Base-by-base conservation (phyloP, 1,140 invertebrate genomes). In the Coelopa frigida region DNA sequence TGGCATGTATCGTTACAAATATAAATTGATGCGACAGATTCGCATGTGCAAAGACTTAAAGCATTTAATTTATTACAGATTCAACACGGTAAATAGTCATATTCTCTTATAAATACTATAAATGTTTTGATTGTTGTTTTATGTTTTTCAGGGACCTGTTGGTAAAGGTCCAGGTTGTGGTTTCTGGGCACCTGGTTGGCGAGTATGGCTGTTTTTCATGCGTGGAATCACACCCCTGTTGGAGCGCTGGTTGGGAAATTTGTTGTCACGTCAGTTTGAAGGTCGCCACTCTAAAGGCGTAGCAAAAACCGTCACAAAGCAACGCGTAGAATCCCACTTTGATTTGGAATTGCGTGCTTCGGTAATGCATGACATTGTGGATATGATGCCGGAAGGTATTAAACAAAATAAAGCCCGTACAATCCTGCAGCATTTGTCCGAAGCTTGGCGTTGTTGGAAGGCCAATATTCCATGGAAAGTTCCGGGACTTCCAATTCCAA, bases 371-470 rank as follows among this genome's bases (percentile, higher is more conserved):
- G 97, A 99, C 66, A 99, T 99, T 61, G 83, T 99, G 2, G 97
- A 99, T 65, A 99, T 99, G 96, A 99, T 99, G 97, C 97, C 97
- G 0, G 96, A 99, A 74, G 96, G 96, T 51, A 99, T 99, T 57
- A 99, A 99, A 63, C 95, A 99, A 67, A 99, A 99, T 72, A 99
- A 99, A 71, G 97, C 97, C 0, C 79, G 95, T 52, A 98, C 96
- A 0, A 99, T 99, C 57, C 73, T 99, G 52, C 96, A 99, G 66
- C 97, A 99, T 80, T 74, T 99, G 24, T 97, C 92, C 46, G 97
- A 99, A 74, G 97, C 97, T 0, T 99, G 96, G 97, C 73, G 97
- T 47, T 99, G 94, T 70, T 99, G 97, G 97, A 99, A 99, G 68
- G 97, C 97, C 0, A 99, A 99, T 72, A 99, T 99, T 63, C 97